Evolutionary conservation across 2,888 invertebrate species (phyloP), one percentile per base, ranked within the genome.

Genomic region (Watsonalla cultraria): DNA sequence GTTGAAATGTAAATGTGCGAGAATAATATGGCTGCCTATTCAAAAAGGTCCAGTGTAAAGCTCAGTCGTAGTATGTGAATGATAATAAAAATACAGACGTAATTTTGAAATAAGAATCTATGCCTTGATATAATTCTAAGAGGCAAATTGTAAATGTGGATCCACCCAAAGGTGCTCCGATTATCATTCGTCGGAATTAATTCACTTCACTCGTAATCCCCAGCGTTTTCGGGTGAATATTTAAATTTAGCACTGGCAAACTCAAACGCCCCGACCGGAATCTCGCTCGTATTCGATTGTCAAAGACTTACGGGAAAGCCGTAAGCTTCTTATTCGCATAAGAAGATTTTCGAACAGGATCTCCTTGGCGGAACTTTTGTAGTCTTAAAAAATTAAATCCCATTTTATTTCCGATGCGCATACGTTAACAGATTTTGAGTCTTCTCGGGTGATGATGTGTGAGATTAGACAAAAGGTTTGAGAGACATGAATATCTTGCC

Each of bases 301-400:
- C 85, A 83, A 80, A 85, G 87, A 84, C 86, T 86, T 83, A 78
- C 81, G 69, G 61, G 66, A 75, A 72, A 74, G 70, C 72, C 65
- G 70, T 84, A 84, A 84, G 86, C 87, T 79, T 72, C 86, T 87
- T 87, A 87, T 78, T 70, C 62, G 81, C 82, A 76, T 87, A 87
- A 87, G 87, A 72, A 86, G 87, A 86, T 87, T 86, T 79, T 58
- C 68, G 70, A 67, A 73, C 71, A 66, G 70, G 72, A 78, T 78
- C 79, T 37, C 71, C 68, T 69, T 72, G 63, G 60, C 61, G 68
- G 74, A 80, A 85, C 82, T 84, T 82, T 15, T 80, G 77, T 74
- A 76, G 79, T 72, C 75, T 81, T 80, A 76, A 80, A 84, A 84
- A 78, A 76, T 80, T 75, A 73, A 77, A 70, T 66, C 62, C 59